phyloP scores from a whole-genome alignment of 2,888 invertebrate species.

The Microplitis manilae region DNA sequence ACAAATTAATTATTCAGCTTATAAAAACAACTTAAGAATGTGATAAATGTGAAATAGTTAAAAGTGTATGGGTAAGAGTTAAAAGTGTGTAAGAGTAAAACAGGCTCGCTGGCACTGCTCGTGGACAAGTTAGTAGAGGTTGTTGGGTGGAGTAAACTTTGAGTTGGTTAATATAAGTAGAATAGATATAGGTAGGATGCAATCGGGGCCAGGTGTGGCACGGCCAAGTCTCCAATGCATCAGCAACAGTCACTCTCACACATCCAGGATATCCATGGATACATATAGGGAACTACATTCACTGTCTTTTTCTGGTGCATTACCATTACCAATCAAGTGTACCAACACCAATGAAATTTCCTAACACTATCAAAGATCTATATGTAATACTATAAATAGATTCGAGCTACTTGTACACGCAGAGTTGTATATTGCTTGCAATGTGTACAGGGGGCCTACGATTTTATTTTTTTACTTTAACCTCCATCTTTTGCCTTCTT shows the following conservation, averaged over 20 bases:
- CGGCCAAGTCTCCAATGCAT: slow-evolving; percentile 44
- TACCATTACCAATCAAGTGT: background rate
- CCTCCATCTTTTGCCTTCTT: slow-evolving; percentile 20
- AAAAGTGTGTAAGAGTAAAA: slow-evolving; percentile 32
- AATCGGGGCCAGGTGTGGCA: slow-evolving; percentile 68
- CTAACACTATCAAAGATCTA: no score
- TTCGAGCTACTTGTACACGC: slow-evolving; percentile 65
- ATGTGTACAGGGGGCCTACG: slow-evolving; percentile 13
- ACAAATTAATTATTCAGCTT: no score
- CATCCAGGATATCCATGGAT: background rate
- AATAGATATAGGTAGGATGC: slow-evolving; percentile 60
- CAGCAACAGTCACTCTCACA: slow-evolving; percentile 3
- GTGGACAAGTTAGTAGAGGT: background rate
- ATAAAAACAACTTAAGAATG: background rate
- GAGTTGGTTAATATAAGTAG: slow-evolving; percentile 21
- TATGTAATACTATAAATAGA: slow-evolving; percentile 64
- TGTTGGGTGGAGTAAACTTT: slow-evolving; percentile 23
- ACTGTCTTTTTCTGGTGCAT: background rate
- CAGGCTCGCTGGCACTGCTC: slow-evolving; percentile 29
- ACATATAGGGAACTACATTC: background rate
- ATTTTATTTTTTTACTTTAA: slow-evolving; percentile 22
- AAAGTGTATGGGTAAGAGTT: background rate
- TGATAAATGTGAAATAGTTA: background rate
- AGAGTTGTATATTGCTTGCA: slow-evolving; percentile 13
- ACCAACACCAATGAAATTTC: slow-evolving; percentile 24